Base-by-base conservation (phyloP, 2,888 invertebrate species). In the Gisinianus flammeolus region DNA sequence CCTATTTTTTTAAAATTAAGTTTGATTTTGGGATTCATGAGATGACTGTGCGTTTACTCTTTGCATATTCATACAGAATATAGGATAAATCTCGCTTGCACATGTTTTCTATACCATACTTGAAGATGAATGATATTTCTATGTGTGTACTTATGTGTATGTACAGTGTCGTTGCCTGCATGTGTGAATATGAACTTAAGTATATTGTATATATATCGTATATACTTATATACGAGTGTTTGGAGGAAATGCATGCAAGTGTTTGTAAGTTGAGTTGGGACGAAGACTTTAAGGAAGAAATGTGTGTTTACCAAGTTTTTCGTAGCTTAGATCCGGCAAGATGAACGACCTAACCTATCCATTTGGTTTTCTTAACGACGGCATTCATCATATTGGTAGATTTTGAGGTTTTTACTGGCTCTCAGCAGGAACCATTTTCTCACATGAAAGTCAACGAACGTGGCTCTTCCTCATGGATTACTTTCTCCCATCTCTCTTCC, bases 381-480 rank as follows among this genome's bases (percentile, higher is more conserved):
- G 62, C 72, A 79, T 79, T 72, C 68, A 79, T 79, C 76, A 79
- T 79, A 76, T 76, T 64, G 44, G 44, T 44, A 73, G 67, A 79
- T 76, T 76, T 70, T 71, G 66, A 28, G 56, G 56, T 72, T 72
- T 56, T 30, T n/a, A 26, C 56, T 56, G n/a, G n/a, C 31, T 30
- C 56, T 58, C 35, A 67, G 68, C 22, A 68, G 68, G 44, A 44
- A 31, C 10, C 44, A 44, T 64, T 64, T 64, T 64, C 64, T 28
- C 64, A 64, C 64, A 64, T 64, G 64, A 64, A 64, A 64, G 64
- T 64, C 64, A 28, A 44, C 16, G 6, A 64, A 64, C 64, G 64
- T 64, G 64, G 64, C 30, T 64, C 64, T 64, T 64, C 64, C 64
- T 64, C 64, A 26, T 64, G 64, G 64, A 64, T 64, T 64, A 64